Evolutionary conservation across 2,797 vertebrate genomes (phyloP), one percentile per base, ranked within the genome.

Genomic region (Sciurus vulgaris): DNA sequence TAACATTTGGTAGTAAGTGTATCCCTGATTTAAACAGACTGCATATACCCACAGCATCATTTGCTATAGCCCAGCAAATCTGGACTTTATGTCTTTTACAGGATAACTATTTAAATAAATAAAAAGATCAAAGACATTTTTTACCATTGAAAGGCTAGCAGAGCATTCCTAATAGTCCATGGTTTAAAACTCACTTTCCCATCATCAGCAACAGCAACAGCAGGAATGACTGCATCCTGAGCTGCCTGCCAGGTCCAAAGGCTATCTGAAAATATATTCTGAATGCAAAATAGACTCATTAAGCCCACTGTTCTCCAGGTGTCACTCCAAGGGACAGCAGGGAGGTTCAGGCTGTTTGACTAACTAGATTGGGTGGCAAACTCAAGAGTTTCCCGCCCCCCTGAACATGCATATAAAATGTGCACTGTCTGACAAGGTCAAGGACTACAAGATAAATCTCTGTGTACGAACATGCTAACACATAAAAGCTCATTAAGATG

Each of bases 271-370:
- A 86, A 91, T 65, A 41, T 0, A 81, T 73, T 77, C 73, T 74
- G 95, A 94, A 96, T 82, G 59, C 28, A 12, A 87, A 93, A 84
- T 14, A 63, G 18, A 49, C 74, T 96, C 77, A 86, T 84, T 74
- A 96, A 88, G 69, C 47, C 54, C 81, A 73, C 4, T 63, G 33
- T 69, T 93, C 41, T 47, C 72, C 51, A 51, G 33, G n/a, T 96
- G 94, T 73, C 92, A 88, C 56, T 77, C 73, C 41, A 7, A 96
- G 51, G 74, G 54, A 87, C 28, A n/a, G 73, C 28, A 33, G 35
- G 49, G n/a, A 78, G 38, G 38, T 47, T 24, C 0, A 33, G 35
- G 70, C 74, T 83, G 5, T 65, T 74, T 61, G 44, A 65, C 41
- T 90, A 59, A 86, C 8, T 22, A 92, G 76, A 67, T 1, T 81